phyloP scores from a whole-genome alignment of 2,113 vertebrate genomes.

The Nycticebus coucang region DNA sequence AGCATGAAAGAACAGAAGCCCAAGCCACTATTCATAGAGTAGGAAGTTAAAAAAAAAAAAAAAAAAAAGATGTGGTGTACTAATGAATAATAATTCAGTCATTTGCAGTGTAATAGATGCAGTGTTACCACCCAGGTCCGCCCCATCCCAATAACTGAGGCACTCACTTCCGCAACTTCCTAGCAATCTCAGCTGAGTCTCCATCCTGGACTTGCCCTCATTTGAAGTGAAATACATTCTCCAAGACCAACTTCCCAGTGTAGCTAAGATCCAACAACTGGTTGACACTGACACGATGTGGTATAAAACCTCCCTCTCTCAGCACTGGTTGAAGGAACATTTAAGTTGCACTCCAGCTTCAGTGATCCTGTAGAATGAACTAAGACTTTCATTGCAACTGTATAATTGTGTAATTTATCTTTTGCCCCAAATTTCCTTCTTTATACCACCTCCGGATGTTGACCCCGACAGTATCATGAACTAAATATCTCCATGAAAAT shows the following conservation, averaged over 20 bases:
- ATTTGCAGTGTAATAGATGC: background rate
- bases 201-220: background rate
- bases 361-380: background rate
- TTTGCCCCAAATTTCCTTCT: background rate
- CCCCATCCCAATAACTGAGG: background rate
- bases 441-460: background rate
- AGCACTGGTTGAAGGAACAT: background rate
- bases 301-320: background rate
- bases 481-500: background rate
- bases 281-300: background rate
- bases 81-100: background rate
- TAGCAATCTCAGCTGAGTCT: background rate
- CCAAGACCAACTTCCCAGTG: background rate
- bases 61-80: background rate
- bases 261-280: background rate
- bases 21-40: background rate
- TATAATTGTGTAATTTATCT: background rate
- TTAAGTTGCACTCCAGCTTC: background rate
- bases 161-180: background rate
- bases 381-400: background rate
- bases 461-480: background rate
- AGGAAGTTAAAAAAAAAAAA: background rate
- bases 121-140: background rate
- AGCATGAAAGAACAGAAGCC: background rate
- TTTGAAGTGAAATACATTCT: background rate